Conservation (phyloP, 2,113 vertebrate species). For the Cephalopholis sonnerati region DNA sequence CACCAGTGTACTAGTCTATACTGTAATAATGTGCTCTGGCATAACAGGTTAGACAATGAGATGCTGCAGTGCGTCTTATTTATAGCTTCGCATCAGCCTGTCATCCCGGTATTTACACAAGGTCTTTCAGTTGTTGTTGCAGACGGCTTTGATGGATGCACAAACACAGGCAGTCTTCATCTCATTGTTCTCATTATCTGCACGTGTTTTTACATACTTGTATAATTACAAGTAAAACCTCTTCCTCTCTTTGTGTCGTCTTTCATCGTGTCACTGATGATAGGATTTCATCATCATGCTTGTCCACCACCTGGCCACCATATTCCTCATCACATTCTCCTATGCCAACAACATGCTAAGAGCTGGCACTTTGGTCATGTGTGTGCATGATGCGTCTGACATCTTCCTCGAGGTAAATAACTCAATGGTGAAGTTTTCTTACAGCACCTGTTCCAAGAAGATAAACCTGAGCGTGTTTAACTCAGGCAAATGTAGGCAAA, state of each 20-base stretch:
- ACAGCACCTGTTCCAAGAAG: background rate
- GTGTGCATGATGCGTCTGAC: conserved; percentile 91
- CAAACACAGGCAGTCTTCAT: background rate
- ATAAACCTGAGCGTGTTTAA: background rate
- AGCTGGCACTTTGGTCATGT: conserved; percentile 90
- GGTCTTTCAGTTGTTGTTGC: background rate
- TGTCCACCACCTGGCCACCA: conserved; percentile 90
- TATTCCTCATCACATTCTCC: conserved; percentile 91
- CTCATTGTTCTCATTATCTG: background rate
- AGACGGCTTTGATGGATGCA: background rate
- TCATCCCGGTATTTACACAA: conserved; percentile 3
- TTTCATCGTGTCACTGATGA: conserved; percentile 31
- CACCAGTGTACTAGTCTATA: no score
- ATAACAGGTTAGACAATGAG: conserved; percentile 35
- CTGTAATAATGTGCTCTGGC: background rate
- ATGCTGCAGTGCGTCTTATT: background rate
- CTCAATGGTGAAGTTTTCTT: background rate
- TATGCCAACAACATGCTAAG: conserved; percentile 94
- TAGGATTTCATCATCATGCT: conserved; percentile 95
- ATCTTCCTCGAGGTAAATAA: conserved; percentile 91
- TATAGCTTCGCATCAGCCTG: background rate
- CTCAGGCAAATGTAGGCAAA: background rate
- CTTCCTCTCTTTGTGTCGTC: background rate
- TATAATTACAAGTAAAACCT: background rate
- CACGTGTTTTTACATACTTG: background rate